Conservation (phyloP, 2,888 invertebrate genomes). For the Plagiodera versicolora region DNA sequence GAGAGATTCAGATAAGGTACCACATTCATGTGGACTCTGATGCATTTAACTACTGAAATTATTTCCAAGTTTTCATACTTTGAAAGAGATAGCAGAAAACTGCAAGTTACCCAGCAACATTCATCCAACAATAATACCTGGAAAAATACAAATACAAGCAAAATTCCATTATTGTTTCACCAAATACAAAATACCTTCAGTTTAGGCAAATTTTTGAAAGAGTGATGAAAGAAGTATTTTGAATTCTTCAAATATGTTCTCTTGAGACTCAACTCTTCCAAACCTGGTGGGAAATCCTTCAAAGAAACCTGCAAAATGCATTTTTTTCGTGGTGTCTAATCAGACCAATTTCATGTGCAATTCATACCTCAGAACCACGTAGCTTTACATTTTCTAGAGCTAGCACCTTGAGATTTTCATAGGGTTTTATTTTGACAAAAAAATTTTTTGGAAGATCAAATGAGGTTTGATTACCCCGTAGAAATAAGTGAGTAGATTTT, state of each 20-base stretch:
- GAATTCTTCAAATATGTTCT: conserved; percentile 49
- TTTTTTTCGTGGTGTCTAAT: background rate
- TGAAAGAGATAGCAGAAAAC: conserved; percentile 71
- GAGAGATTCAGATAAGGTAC: conserved; percentile 75
- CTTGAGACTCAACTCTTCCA: conserved; percentile 64
- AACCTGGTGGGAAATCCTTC: conserved; percentile 64
- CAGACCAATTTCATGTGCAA: background rate
- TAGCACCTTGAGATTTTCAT: conserved; percentile 43
- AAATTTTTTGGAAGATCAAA: conserved; percentile 27
- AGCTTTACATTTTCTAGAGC: conserved; percentile 49
- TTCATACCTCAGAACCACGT: conserved; percentile 40
- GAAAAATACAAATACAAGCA: too few relatives aligned
- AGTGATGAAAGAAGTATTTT: conserved; percentile 44
- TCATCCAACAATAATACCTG: conserved; percentile 71
- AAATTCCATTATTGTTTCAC: conserved; percentile 12
- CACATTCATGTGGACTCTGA: conserved; percentile 64
- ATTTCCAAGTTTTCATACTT: conserved; percentile 66
- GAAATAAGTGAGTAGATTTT: conserved; percentile 37
- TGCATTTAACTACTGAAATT: conserved; percentile 67
- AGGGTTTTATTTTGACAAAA: conserved; percentile 27
- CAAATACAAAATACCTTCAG: conserved; percentile 34
- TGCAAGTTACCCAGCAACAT: conserved; percentile 75
- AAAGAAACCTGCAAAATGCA: conserved; percentile 63
- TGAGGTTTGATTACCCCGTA: conserved; percentile 30
- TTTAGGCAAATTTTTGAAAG: conserved; percentile 34